Conservation (phyloP, 2,113 vertebrate genomes). For the Pyrgilauda ruficollis region DNA sequence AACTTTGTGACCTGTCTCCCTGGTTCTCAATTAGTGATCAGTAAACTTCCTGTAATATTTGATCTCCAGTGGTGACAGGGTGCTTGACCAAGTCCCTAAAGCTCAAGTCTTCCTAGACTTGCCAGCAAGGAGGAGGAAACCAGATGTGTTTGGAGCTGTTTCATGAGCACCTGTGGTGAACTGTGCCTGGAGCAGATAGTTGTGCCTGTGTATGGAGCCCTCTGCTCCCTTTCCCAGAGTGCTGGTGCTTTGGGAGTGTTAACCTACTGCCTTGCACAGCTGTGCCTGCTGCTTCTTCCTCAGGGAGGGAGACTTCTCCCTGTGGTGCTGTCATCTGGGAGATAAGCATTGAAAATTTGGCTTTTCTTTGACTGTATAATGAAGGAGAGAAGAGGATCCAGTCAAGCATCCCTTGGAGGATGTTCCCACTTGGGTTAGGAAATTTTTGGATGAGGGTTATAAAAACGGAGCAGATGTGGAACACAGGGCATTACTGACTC, state of each 20-base stretch:
- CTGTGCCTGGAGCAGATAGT: not conserved
- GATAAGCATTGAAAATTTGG: not conserved
- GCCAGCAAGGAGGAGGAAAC: not conserved
- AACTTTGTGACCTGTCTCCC: not conserved
- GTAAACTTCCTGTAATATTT: not conserved
- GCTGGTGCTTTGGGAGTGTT: not conserved
- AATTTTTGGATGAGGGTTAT: not conserved
- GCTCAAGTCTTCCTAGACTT: not conserved
- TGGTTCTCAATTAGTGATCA: not conserved
- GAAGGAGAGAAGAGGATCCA: not conserved
- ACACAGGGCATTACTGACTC: not conserved
- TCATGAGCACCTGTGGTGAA: not conserved
- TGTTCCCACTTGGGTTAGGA: not conserved
- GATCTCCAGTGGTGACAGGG: not conserved
- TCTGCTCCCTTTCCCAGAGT: not conserved
- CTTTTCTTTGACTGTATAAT: not conserved
- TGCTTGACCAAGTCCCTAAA: not conserved
- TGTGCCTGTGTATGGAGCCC: not conserved
- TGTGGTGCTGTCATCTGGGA: not conserved
- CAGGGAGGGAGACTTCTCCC: not conserved
- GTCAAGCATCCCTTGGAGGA: not conserved
- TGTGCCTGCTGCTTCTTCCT: not conserved
- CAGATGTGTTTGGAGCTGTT: not conserved
- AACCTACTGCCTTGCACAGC: not conserved
- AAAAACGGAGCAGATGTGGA: not conserved